phyloP scores from a whole-genome alignment of 2,888 invertebrate genomes.

The Diarsia rubi region DNA sequence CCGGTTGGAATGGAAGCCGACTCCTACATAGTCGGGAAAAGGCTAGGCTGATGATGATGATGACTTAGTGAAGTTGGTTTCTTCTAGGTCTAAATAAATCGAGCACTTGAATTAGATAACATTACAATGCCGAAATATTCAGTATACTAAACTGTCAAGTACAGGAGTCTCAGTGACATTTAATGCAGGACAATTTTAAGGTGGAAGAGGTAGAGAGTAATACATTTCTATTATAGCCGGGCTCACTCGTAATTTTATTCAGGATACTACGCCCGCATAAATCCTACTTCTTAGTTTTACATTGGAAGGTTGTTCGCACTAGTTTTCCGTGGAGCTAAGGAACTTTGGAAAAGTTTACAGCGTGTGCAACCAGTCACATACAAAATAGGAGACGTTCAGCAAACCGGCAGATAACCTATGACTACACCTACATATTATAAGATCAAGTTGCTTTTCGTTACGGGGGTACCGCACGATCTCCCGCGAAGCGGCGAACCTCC shows the following conservation, averaged over 20 bases:
- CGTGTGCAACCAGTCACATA: constrained; percentile 28
- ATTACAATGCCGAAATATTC: constrained; percentile 10
- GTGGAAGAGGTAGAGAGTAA: constrained; percentile 31
- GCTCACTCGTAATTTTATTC: constrained; percentile 54
- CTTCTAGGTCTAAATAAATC: background rate
- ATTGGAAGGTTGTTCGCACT: constrained; percentile 39
- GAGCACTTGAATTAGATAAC: constrained; percentile 8
- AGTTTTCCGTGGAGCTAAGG: constrained; percentile 20
- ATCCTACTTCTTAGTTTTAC: constrained; percentile 53
- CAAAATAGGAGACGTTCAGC: constrained; percentile 2
- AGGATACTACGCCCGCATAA: constrained; percentile 51
- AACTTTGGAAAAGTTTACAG: constrained; percentile 22
- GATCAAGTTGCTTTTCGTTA: too few species aligned
- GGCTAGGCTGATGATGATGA: too few species aligned
- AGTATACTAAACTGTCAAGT: constrained; percentile 16
- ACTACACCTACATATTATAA: background rate
- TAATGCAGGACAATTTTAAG: constrained; percentile 42
- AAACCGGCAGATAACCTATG: background rate
- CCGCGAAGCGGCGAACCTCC: too few species aligned
- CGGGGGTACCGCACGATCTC: too few species aligned
- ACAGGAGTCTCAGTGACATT: constrained; percentile 39
- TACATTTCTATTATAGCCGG: constrained; percentile 53
- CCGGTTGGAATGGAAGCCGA: too few species aligned
- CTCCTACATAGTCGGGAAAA: too few species aligned
- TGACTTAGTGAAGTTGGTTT: background rate